Percentiles rank a stretch among this genome's conserved stretches.
These are phyloP conservation scores for Capitulum mitella DNA, from an alignment of 2,888 invertebrate species.

Conservation along the genomic window DNA sequence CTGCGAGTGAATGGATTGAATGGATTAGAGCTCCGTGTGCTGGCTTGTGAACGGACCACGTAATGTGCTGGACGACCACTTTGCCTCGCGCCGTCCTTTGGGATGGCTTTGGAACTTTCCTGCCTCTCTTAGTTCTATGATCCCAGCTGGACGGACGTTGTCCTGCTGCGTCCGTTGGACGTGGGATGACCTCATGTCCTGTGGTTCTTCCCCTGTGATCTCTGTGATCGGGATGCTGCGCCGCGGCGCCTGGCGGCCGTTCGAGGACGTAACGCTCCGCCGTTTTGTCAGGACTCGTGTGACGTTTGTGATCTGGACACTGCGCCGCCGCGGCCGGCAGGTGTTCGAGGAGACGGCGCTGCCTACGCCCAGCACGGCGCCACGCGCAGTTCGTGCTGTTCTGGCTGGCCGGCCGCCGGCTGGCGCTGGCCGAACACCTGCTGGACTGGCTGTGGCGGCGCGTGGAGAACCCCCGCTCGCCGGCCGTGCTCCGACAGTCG, in stretches of 20 bases:
- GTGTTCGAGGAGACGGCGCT: slow-evolving; percentile 43
- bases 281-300: not conserved
- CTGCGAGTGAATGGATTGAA: not conserved
- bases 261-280: not conserved
- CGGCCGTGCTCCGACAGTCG: slow-evolving; percentile 58
- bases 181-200: not conserved
- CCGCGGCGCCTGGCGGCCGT: too few species aligned
- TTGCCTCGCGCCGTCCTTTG: too few species aligned
- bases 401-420: slow-evolving; percentile 55
- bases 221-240: too few species aligned
- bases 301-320: not conserved
- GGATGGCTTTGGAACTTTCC: too few species aligned
- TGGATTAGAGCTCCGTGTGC: not conserved
- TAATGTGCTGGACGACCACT: not conserved
- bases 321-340: not conserved
- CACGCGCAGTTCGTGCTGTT: slow-evolving; percentile 72
- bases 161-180: too few species aligned
- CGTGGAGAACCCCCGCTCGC: slow-evolving; percentile 50
- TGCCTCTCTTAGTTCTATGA: too few species aligned
- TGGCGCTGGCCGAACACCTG: slow-evolving; percentile 55
- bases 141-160: too few species aligned
- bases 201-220: too few species aligned
- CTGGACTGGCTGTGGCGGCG: slow-evolving; percentile 65
- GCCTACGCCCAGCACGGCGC: slow-evolving; percentile 71
- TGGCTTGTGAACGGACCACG: not conserved